Evolutionary conservation across 2,797 vertebrate genomes (phyloP).

Genomic region (Phoeniculus purpureus): DNA sequence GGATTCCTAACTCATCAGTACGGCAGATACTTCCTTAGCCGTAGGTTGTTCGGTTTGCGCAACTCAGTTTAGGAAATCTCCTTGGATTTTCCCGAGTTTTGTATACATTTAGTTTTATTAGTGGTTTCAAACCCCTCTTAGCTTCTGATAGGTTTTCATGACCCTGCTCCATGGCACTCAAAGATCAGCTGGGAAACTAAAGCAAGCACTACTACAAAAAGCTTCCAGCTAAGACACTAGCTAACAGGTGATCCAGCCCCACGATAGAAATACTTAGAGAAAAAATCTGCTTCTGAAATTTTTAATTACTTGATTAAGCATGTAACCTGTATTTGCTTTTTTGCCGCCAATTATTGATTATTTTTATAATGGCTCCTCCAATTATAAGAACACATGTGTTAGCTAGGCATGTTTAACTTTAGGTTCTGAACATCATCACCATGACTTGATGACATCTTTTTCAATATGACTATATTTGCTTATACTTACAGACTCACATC

Average conservation of each 20-base stretch:
- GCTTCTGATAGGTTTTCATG: background rate
- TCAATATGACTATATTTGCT: background rate
- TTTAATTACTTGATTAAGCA: background rate
- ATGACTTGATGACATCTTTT: background rate
- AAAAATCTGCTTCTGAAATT: background rate
- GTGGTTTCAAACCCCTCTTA: background rate
- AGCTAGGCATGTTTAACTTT: background rate
- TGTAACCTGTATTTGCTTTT: background rate
- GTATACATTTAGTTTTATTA: background rate
- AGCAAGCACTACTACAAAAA: background rate
- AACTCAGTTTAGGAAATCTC: constrained; percentile 16
- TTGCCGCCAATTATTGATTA: accelerated
- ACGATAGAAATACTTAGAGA: background rate
- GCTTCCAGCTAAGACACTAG: background rate
- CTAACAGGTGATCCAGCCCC: background rate
- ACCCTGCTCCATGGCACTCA: background rate
- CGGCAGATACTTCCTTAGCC: constrained; percentile 21
- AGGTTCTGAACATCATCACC: background rate
- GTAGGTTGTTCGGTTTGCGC: background rate
- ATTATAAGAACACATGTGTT: background rate
- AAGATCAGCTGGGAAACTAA: background rate
- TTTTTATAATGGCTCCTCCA: background rate
- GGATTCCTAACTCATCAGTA: background rate
- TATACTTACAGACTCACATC: background rate
- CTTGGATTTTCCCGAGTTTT: constrained; percentile 40